A percentile compares a stretch with the other conserved stretches of the same genome.
phyloP scores from a whole-genome alignment of 1,140 invertebrate genomes.

The Macrobrachium nipponense region DNA sequence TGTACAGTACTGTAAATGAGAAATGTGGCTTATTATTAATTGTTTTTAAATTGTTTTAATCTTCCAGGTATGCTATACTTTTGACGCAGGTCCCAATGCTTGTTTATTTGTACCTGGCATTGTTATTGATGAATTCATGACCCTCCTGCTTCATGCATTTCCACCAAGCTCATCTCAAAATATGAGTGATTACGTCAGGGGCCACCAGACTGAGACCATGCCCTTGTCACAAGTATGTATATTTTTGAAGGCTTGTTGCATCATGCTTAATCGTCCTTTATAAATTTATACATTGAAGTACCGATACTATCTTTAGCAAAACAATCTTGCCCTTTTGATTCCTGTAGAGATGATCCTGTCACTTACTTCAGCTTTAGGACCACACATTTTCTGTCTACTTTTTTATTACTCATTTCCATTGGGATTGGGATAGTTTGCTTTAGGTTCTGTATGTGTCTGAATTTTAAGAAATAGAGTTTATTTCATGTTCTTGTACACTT shows the following conservation, averaged over 20 bases:
- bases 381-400: too few relatives aligned
- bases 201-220: not conserved
- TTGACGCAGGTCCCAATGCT: conserved; percentile 97
- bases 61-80: conserved; percentile 89
- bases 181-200: conserved; percentile 15
- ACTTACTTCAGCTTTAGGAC: too few relatives aligned
- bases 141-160: conserved; percentile 45
- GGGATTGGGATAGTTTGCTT: too few relatives aligned
- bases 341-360: not conserved
- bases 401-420: too few relatives aligned
- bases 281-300: too few relatives aligned
- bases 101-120: conserved; percentile 88
- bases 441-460: too few relatives aligned
- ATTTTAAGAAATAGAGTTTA: too few relatives aligned
- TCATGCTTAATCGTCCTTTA: not conserved
- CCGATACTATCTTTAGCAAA: too few relatives aligned
- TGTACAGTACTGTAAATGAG: not conserved
- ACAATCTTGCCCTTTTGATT: not conserved
- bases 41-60: conserved; percentile 37
- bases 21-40: not conserved
- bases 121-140: conserved; percentile 73
- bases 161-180: conserved; percentile 40
- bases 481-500: too few relatives aligned
- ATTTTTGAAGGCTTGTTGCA: not conserved
- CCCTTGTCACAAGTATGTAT: conserved; percentile 35